Evolutionary conservation across 2,888 invertebrate genomes (phyloP), one percentile per base, ranked within the genome.

Genomic region (Pristionchus arcanus): DNA sequence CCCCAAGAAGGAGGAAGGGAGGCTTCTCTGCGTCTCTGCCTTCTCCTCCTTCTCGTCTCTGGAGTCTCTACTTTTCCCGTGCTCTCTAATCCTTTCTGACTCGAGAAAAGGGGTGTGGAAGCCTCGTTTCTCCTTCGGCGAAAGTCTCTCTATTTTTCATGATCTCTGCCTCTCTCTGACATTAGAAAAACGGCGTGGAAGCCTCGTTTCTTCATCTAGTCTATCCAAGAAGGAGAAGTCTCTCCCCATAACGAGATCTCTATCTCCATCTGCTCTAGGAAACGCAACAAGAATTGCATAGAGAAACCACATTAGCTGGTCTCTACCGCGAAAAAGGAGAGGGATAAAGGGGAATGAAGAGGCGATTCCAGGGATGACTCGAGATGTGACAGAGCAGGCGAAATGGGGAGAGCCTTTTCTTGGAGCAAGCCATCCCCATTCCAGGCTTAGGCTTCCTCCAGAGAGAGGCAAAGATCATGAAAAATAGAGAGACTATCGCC

Each of bases 1-100:
- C 15, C 53, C 53, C 55, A 28, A 55, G 83, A 9, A 42, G 31
- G 34, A 31, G 42, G 31, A 2, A n/a, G 25, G 53, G 34, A 13
- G 49, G 19, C 31, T 28, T 1, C 83, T 84, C 83, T 84, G 83
- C 83, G 83, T 84, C 83, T 84, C 83, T 84, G 83, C 83, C 28
- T 55, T n/a, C 25, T 25, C 49, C 13, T 31, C 31, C 49, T 7
- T 55, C 83, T 49, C 0, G 11, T 49, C 42, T 42, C 42, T 42
- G 3, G 42, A 49, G 7, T 49, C 42, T 49, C 42, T 49, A 9
- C 49, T 42, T 77, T 68, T 28, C 15, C n/a, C 68, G 5, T 5
- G 68, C 31, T 21, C 59, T 59, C 59, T 59, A 4, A 19, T 19
- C 1, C 5, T 19, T 4, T 59, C 59, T 21, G 13, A 66, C 42